Conservation (phyloP, 2,113 vertebrate genomes). For the Trematomus loennbergii region DNA sequence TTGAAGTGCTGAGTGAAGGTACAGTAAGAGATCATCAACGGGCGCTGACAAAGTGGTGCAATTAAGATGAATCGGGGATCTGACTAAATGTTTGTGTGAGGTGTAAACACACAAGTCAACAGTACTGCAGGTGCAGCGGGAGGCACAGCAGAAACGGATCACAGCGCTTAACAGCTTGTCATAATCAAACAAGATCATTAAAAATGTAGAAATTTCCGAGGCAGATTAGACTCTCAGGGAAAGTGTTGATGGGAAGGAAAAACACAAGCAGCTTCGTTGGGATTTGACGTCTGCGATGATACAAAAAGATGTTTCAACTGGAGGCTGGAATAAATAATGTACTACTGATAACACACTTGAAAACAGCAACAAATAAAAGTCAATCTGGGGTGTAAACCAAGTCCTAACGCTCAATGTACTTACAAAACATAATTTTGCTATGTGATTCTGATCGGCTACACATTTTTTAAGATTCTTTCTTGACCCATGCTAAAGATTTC, state of each 20-base stretch:
- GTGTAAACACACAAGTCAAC: slow-evolving; percentile 79
- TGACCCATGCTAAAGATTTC: too few relatives aligned
- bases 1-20: slow-evolving; percentile 30
- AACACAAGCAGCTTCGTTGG: background rate
- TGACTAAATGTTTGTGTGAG: slow-evolving; percentile 79
- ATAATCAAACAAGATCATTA: slow-evolving; percentile 90
- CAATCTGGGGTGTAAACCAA: too few relatives aligned
- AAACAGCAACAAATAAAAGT: background rate
- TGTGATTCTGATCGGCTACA: too few relatives aligned
- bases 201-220: slow-evolving; percentile 88
- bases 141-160: slow-evolving; percentile 53
- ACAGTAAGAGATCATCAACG: slow-evolving; percentile 64
- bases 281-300: background rate
- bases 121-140: slow-evolving; percentile 36
- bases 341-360: background rate
- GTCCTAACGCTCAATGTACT: background rate
- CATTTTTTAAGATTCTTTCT: too few relatives aligned
- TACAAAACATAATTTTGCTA: background rate
- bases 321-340: background rate
- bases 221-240: slow-evolving; percentile 38
- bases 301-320: background rate
- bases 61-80: slow-evolving; percentile 69
- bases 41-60: slow-evolving; percentile 69
- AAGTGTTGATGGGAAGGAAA: slow-evolving; percentile 32
- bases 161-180: slow-evolving; percentile 70